Evolutionary conservation across 1,140 invertebrate genomes (phyloP).

Genomic region (Heliconius hermathena): DNA sequence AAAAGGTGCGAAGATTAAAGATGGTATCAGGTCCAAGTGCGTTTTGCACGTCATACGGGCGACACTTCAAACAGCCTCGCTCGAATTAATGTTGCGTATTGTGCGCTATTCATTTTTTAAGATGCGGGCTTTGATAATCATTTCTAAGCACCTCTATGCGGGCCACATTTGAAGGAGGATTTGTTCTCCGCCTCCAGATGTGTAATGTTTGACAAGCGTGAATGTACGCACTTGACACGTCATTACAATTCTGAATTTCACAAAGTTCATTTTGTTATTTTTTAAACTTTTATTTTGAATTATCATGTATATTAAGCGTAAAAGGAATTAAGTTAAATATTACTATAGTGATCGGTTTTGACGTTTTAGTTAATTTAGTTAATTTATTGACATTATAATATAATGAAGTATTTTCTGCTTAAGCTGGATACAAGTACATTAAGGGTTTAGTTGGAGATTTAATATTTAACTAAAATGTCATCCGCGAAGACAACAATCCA

Average conservation of each 20-base stretch:
- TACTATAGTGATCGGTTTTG: not conserved
- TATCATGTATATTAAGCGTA: no score
- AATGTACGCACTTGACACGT: slow-evolving; percentile 1
- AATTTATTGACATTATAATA: not conserved
- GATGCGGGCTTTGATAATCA: slow-evolving; percentile 41
- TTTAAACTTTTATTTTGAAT: not conserved
- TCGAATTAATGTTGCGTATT: slow-evolving; percentile 53
- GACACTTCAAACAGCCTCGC: slow-evolving; percentile 53
- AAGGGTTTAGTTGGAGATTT: slow-evolving; percentile 43
- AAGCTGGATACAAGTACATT: not conserved
- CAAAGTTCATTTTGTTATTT: not conserved
- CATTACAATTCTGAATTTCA: not conserved
- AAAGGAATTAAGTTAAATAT: no score
- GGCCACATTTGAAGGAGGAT: slow-evolving; percentile 21
- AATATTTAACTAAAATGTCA: slow-evolving; percentile 60
- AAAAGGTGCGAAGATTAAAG: slow-evolving; percentile 80
- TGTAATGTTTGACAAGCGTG: not conserved
- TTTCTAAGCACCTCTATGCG: slow-evolving; percentile 25
- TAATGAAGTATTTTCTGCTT: not conserved
- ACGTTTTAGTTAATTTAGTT: not conserved
- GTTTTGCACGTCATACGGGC: slow-evolving; percentile 61
- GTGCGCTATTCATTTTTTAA: slow-evolving; percentile 46
- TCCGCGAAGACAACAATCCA: slow-evolving; percentile 55
- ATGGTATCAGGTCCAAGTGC: slow-evolving; percentile 72
- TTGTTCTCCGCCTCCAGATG: slow-evolving; percentile 1